Conservation (phyloP, 2,113 vertebrate genomes). For the Atherinomorus stipes region DNA sequence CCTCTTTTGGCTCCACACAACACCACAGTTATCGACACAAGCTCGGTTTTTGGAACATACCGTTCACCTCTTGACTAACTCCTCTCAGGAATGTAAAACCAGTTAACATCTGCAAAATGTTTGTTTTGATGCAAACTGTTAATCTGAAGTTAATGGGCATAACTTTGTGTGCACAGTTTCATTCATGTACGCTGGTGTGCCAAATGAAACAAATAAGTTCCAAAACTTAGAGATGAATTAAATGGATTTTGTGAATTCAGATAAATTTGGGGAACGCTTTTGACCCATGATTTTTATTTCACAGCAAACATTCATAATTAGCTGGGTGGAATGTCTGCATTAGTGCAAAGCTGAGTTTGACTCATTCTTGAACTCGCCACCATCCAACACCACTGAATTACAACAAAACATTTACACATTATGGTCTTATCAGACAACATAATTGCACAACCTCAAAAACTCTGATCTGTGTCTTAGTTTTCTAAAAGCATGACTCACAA, state of each 20-base stretch:
- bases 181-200: neutral
- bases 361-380: neutral
- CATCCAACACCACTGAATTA: neutral
- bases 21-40: neutral
- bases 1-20: neutral
- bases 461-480: too few relatives aligned
- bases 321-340: neutral
- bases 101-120: slow-evolving; percentile 14
- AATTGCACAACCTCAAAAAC: too few relatives aligned
- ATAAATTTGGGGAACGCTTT: too few relatives aligned
- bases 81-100: neutral
- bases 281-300: neutral
- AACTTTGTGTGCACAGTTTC: neutral
- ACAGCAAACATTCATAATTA: neutral
- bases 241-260: too few relatives aligned
- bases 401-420: neutral
- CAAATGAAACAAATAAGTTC: too few relatives aligned
- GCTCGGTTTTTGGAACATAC: neutral
- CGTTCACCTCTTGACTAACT: neutral
- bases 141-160: neutral
- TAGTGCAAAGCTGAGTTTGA: neutral
- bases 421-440: too few relatives aligned
- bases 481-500: too few relatives aligned
- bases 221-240: too few relatives aligned
- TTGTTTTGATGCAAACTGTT: neutral